Evolutionary conservation across 2,113 vertebrate genomes (phyloP).

Genomic region (Cyprinodon tularosa): DNA sequence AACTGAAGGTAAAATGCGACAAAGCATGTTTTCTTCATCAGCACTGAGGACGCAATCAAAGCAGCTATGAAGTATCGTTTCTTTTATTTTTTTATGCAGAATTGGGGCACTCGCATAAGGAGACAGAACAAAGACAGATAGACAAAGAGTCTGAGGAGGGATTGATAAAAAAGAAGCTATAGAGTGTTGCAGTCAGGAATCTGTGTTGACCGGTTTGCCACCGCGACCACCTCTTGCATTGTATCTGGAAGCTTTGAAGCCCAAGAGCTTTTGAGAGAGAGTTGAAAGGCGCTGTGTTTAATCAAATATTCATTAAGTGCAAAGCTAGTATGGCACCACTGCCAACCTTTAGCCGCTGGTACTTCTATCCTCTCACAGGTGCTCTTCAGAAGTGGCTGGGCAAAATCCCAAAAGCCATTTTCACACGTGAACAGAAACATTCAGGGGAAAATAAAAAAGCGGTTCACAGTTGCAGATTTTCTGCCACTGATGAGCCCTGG

Average conservation of each 20-base stretch:
- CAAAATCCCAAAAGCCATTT: slow-evolving; percentile 4
- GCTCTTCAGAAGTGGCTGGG: not conserved
- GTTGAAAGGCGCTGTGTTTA: slow-evolving; percentile 71
- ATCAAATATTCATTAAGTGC: slow-evolving; percentile 76
- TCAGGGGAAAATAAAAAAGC: not conserved
- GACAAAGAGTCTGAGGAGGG: slow-evolving; percentile 24
- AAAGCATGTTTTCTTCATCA: slow-evolving; percentile 2
- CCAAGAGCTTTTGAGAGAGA: slow-evolving; percentile 63
- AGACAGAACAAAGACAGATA: slow-evolving; percentile 38
- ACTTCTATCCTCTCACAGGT: slow-evolving; percentile 24
- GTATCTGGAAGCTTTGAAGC: slow-evolving; percentile 70
- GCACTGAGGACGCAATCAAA: slow-evolving; percentile 27
- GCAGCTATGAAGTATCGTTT: slow-evolving; percentile 54
- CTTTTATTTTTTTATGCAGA: slow-evolving; percentile 14
- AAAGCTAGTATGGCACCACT: slow-evolving; percentile 34
- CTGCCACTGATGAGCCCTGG: not conserved
- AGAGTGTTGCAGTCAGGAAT: slow-evolving; percentile 36
- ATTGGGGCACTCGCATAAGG: slow-evolving; percentile 28
- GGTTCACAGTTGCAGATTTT: not conserved
- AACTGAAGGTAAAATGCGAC: slow-evolving; percentile 14
- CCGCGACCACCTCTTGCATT: slow-evolving; percentile 26
- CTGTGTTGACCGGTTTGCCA: slow-evolving; percentile 4
- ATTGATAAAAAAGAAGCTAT: slow-evolving; percentile 1
- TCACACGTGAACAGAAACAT: too few relatives aligned
- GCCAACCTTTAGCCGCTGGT: slow-evolving; percentile 58